These are phyloP conservation scores for Sminthurinus aureus DNA, from an alignment of 2,888 invertebrate genomes.

Conservation along the genomic window DNA sequence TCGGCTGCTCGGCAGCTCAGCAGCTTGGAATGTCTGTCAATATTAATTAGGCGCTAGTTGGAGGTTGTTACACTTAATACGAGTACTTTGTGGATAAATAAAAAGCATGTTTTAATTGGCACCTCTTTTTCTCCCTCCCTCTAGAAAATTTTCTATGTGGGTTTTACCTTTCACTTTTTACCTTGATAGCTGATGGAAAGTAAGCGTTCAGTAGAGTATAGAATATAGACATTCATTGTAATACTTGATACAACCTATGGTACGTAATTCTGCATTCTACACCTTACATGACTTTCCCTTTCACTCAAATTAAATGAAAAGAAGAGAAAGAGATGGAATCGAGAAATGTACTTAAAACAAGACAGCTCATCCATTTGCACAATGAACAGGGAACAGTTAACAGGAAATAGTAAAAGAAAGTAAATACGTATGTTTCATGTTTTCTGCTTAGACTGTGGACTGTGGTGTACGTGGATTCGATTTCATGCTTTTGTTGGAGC, in stretches of 20 bases:
- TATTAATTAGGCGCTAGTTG: slow-evolving; percentile 25
- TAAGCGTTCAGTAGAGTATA: no score
- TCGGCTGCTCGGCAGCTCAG: no score
- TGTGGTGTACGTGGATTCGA: no score
- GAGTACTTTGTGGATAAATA: slow-evolving; percentile 24
- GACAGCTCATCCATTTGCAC: not conserved
- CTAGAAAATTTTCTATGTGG: no score
- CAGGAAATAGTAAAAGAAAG: no score
- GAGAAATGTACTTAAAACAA: slow-evolving; percentile 27
- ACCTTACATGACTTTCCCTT: slow-evolving; percentile 26
- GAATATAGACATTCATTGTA: not conserved
- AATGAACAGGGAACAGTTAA: no score
- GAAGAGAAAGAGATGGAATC: not conserved
- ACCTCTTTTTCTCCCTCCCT: slow-evolving; percentile 4
- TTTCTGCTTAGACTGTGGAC: no score
- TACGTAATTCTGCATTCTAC: not conserved
- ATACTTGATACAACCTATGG: no score
- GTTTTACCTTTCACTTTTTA: no score
- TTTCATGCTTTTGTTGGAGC: no score
- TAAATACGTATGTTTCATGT: no score
- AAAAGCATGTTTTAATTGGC: slow-evolving; percentile 32
- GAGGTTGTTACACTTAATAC: slow-evolving; percentile 12
- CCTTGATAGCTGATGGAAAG: no score
- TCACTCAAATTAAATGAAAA: slow-evolving; percentile 32
- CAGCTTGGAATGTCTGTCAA: not conserved